Percentiles rank a stretch among this genome's conserved stretches.
Evolutionary conservation across 2,888 invertebrate genomes (phyloP).

Genomic region (Gibbula magus): DNA sequence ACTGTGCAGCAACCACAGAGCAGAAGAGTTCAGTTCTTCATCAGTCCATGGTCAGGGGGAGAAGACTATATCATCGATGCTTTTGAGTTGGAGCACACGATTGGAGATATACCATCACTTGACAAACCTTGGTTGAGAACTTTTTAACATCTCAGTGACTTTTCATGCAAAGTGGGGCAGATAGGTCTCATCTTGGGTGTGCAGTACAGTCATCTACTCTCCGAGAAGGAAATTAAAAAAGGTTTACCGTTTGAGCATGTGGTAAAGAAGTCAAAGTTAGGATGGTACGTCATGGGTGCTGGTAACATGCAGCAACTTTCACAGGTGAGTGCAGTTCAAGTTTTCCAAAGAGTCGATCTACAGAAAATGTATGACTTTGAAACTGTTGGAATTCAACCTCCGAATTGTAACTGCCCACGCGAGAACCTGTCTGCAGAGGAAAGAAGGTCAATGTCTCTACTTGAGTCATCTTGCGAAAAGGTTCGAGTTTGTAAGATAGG

Average conservation of each 20-base stretch:
- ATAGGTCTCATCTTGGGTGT: constrained; percentile 24
- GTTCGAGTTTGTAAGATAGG: constrained; percentile 14
- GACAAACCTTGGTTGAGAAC: constrained; percentile 1
- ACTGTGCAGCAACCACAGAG: not conserved
- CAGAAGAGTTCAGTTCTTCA: constrained; percentile 22
- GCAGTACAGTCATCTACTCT: constrained; percentile 29
- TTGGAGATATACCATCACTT: constrained; percentile 3
- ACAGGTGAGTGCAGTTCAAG: not conserved
- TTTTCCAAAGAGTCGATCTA: constrained; percentile 22
- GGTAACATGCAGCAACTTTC: constrained; percentile 18
- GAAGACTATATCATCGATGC: constrained; percentile 31
- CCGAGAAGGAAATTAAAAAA: constrained; percentile 2
- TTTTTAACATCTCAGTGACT: not conserved
- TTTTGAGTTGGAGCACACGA: constrained; percentile 27
- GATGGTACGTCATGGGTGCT: constrained; percentile 33
- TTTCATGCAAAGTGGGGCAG: constrained; percentile 17
- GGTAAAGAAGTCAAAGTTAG: constrained; percentile 22
- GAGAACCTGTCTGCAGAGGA: not conserved
- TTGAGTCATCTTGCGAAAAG: not conserved
- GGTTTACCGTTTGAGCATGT: constrained; percentile 26
- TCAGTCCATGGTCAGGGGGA: not conserved
- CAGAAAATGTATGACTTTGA: constrained; percentile 27
- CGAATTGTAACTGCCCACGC: constrained; percentile 16
- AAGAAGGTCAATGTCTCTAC: not conserved
- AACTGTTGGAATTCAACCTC: constrained; percentile 23